Conservation (phyloP, 2,888 invertebrate species). For the Brachyopa scutellaris region DNA sequence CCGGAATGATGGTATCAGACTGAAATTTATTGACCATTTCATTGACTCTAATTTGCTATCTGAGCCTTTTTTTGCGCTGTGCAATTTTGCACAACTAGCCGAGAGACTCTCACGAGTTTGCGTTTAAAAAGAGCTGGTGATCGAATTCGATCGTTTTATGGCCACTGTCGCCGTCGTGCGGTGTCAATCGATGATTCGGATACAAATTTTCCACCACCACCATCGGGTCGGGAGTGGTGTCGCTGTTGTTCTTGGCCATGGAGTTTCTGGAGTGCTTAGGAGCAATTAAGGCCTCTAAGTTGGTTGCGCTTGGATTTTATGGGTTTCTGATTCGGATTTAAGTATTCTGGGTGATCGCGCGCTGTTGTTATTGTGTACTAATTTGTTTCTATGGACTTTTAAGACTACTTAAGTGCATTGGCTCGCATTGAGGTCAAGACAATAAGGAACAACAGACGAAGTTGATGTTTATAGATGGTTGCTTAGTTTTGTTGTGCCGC, state of each 20-base stretch:
- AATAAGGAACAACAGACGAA: slow-evolving; percentile 35
- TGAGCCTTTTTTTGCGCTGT: slow-evolving; percentile 50
- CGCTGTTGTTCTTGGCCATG: neutral
- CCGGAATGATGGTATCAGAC: slow-evolving; percentile 70
- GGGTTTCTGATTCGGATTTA: slow-evolving; percentile 21
- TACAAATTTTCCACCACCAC: slow-evolving; percentile 60
- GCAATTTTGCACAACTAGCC: slow-evolving; percentile 27
- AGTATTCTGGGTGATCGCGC: slow-evolving; percentile 32
- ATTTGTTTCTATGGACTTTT: slow-evolving; percentile 45
- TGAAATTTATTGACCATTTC: slow-evolving; percentile 74
- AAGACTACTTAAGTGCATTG: slow-evolving; percentile 14
- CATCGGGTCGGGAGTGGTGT: too few species aligned
- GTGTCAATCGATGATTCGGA: slow-evolving; percentile 61
- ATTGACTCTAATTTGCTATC: slow-evolving; percentile 73
- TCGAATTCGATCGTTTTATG: slow-evolving; percentile 66
- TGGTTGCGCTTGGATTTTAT: slow-evolving; percentile 46
- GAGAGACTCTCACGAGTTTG: slow-evolving; percentile 60
- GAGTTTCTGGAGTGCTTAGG: slow-evolving; percentile 41
- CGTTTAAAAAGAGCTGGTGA: slow-evolving; percentile 7
- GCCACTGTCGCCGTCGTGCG: slow-evolving; percentile 56
- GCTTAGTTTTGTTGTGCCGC: neutral
- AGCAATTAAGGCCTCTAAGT: slow-evolving; percentile 59
- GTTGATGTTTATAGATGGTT: slow-evolving; percentile 8
- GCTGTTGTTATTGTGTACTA: slow-evolving; percentile 27
- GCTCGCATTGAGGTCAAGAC: slow-evolving; percentile 52